These are phyloP conservation scores for Popillia japonica DNA, from an alignment of 1,140 invertebrate species.

Conservation along the genomic window DNA sequence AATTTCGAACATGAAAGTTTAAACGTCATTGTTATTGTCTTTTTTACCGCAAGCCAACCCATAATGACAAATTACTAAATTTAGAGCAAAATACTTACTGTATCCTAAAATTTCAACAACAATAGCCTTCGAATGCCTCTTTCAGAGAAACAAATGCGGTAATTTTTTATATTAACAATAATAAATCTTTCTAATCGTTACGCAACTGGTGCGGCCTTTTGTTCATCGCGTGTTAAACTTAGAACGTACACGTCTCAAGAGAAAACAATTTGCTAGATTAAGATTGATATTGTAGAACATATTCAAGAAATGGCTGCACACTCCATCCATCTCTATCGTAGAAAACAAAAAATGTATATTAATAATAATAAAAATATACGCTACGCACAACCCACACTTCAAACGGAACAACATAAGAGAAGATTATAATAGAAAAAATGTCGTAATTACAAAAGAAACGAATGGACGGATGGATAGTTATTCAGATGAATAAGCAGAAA, in stretches of 20 bases:
- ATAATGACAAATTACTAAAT: too few relatives aligned
- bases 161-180: background rate
- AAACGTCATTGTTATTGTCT: too few relatives aligned
- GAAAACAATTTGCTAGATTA: slow-evolving; percentile 21
- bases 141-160: background rate
- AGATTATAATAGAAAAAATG: slow-evolving; percentile 26
- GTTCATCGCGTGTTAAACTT: background rate
- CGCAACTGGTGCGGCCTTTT: slow-evolving; percentile 2
- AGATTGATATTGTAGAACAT: slow-evolving; percentile 20
- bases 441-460: slow-evolving; percentile 24
- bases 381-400: background rate
- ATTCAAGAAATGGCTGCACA: background rate
- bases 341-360: slow-evolving; percentile 21
- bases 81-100: too few relatives aligned
- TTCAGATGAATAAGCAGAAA: background rate
- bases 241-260: slow-evolving; percentile 21
- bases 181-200: slow-evolving; percentile 23
- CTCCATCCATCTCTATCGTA: background rate
- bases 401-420: background rate
- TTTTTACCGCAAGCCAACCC: too few relatives aligned
- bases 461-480: slow-evolving; percentile 16
- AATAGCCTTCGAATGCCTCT: background rate
- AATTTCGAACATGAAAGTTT: too few relatives aligned
- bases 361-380: slow-evolving; percentile 18
- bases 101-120: too few relatives aligned